These are phyloP conservation scores for Petaurus breviceps DNA, from an alignment of 2,113 vertebrate genomes.

Conservation along the genomic window DNA sequence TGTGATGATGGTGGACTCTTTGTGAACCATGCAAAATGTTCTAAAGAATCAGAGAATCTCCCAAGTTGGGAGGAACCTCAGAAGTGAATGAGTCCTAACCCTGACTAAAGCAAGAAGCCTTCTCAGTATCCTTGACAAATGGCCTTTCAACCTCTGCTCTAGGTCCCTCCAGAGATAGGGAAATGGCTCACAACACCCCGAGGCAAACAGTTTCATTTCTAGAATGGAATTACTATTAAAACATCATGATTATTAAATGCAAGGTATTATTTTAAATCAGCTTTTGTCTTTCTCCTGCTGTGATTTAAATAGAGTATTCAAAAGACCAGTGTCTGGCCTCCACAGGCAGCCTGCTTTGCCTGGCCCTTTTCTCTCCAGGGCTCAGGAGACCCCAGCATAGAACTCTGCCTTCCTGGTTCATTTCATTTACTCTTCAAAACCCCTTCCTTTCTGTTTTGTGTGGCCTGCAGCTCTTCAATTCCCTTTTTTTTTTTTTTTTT, in stretches of 20 bases:
- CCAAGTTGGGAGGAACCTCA: not conserved
- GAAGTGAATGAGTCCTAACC: not conserved
- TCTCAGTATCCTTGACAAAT: not conserved
- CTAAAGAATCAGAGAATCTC: not conserved
- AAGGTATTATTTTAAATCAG: not conserved
- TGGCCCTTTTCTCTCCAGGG: not conserved
- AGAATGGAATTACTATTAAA: not conserved
- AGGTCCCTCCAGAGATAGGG: not conserved
- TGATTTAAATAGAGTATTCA: not conserved
- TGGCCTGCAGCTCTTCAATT: not conserved
- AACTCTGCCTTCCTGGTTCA: not conserved
- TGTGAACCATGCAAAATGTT: not conserved
- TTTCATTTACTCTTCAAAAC: not conserved
- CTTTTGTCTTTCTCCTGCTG: not conserved
- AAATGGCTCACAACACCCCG: not conserved
- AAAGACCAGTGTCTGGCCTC: not conserved
- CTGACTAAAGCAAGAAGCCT: not conserved
- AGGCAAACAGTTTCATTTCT: not conserved
- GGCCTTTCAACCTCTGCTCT: not conserved
- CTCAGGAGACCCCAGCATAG: not conserved
- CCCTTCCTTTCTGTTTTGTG: not conserved
- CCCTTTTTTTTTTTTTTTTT: not conserved
- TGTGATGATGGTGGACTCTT: not conserved
- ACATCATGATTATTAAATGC: not conserved
- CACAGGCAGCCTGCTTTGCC: not conserved